Base-by-base conservation (phyloP, 2,888 invertebrate species). In the Tipula lateralis region DNA sequence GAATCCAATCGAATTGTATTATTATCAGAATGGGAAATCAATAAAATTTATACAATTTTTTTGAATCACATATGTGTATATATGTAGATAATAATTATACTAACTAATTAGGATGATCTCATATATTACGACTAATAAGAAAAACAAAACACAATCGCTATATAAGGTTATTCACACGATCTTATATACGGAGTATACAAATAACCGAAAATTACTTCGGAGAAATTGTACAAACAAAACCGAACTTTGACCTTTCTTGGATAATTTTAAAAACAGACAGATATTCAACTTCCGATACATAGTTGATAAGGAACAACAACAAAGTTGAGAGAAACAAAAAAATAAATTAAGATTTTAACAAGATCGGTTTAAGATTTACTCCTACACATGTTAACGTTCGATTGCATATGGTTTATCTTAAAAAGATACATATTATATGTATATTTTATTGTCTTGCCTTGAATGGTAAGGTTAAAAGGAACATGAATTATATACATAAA, bases 91-190 rank as follows among this genome's bases (percentile, higher is more conserved):
- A 36, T 36, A 36, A 44, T n/a, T 44, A n/a, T 36, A n/a, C 44
- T 16, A 44, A 44, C 44, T 44, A 44, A 44, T 44, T 44, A 44
- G 44, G 44, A 44, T 44, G 36, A 36, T 36, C 36, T 36, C 36
- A 36, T 6, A 36, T 1, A n/a, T 44, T n/a, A 44, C 16, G 3
- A 5, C 7, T n/a, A 44, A n/a, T n/a, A n/a, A n/a, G n/a, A n/a
- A n/a, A n/a, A n/a, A n/a, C n/a, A n/a, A n/a, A n/a, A 2, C 44
- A 44, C 16, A n/a, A 36, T 2, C 16, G 39, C 0, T 36, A 32
- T 36, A 36, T n/a, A n/a, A 66, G 66, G 66, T 66, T 66, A 24
- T 66, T 66, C 66, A 66, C 66, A 66, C 66, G 66, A 66, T 66
- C 24, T 66, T 12, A 1, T n/a, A n/a, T n/a, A n/a, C n/a, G n/a